A percentile compares a stretch with the other conserved stretches of the same genome.
phyloP scores from a whole-genome alignment of 2,888 invertebrate genomes.

The Scaptomyza caliginosa region DNA sequence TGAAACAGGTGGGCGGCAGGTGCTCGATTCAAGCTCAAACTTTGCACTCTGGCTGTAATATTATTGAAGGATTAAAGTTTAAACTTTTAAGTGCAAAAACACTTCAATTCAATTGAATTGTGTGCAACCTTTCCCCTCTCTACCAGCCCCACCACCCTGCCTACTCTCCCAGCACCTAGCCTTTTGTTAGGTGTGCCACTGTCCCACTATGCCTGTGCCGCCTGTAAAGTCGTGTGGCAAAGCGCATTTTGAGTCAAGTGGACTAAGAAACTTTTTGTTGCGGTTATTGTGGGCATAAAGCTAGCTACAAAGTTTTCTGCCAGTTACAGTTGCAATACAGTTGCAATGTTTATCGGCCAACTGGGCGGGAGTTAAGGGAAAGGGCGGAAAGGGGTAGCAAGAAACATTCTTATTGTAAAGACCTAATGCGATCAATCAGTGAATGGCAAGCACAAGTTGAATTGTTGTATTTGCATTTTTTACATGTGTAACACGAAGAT shows the following conservation, averaged over 20 bases:
- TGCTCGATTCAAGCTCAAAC: conserved; percentile 49
- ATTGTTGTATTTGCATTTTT: neutral
- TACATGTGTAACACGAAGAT: neutral
- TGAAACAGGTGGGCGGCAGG: conserved; percentile 7
- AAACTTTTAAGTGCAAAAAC: conserved; percentile 79
- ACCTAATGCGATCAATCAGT: conserved; percentile 28
- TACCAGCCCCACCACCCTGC: neutral
- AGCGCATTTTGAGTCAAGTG: conserved; percentile 65
- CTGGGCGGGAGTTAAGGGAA: neutral
- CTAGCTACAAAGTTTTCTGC: conserved; percentile 61
- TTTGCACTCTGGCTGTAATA: conserved; percentile 73
- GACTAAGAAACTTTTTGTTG: conserved; percentile 67
- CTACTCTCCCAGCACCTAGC: neutral
- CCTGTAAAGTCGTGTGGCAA: conserved; percentile 43
- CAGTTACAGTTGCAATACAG: conserved; percentile 30
- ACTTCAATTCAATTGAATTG: conserved; percentile 74
- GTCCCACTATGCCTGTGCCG: conserved; percentile 9
- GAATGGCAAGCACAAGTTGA: neutral
- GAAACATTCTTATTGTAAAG: neutral
- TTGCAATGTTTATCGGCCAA: conserved; percentile 24
- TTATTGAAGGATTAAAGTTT: conserved; percentile 79
- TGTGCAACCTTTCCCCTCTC: conserved; percentile 15
- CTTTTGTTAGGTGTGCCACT: conserved; percentile 17
- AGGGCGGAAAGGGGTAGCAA: neutral
- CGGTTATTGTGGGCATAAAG: conserved; percentile 58